Evolutionary conservation across 2,797 vertebrate genomes (phyloP).

Genomic region (Gobio occitaniae): DNA sequence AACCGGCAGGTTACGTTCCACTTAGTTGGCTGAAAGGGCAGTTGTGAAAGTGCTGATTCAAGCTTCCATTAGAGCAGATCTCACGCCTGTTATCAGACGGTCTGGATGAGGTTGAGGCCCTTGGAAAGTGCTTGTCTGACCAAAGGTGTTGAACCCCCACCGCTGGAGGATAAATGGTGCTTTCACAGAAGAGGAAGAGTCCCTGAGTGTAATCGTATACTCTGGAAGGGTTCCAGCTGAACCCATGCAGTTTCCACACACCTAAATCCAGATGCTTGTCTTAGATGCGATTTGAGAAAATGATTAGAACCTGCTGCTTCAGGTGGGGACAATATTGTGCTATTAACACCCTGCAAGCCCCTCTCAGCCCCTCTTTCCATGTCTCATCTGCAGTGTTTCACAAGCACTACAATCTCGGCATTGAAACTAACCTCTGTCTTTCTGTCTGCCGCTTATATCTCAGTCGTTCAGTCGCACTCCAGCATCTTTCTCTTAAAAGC

Average conservation of each 20-base stretch:
- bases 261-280: constrained; percentile 37
- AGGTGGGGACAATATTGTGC: constrained; percentile 26
- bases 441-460: constrained; percentile 41
- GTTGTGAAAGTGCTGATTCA: constrained; percentile 53
- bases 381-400: constrained; percentile 7
- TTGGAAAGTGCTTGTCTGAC: constrained; percentile 54
- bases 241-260: constrained; percentile 18
- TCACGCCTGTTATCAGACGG: constrained; percentile 42
- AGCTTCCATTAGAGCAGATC: constrained; percentile 52
- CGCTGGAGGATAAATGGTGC: constrained; percentile 54
- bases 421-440: constrained; percentile 45
- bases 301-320: constrained; percentile 45
- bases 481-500: constrained; percentile 47
- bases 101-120: constrained; percentile 34
- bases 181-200: constrained; percentile 48
- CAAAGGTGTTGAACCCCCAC: constrained; percentile 53
- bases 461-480: constrained; percentile 49
- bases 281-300: constrained; percentile 49
- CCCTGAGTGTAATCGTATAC: constrained; percentile 54
- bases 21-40: constrained; percentile 44
- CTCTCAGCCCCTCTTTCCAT: background rate
- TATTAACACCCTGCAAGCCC: constrained; percentile 6
- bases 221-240: constrained; percentile 45
- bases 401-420: constrained; percentile 34
- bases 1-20: constrained; percentile 46